Evolutionary conservation across 2,113 vertebrate genomes (phyloP), one percentile per base, ranked within the genome.

Genomic region (Chaetura pelagica): DNA sequence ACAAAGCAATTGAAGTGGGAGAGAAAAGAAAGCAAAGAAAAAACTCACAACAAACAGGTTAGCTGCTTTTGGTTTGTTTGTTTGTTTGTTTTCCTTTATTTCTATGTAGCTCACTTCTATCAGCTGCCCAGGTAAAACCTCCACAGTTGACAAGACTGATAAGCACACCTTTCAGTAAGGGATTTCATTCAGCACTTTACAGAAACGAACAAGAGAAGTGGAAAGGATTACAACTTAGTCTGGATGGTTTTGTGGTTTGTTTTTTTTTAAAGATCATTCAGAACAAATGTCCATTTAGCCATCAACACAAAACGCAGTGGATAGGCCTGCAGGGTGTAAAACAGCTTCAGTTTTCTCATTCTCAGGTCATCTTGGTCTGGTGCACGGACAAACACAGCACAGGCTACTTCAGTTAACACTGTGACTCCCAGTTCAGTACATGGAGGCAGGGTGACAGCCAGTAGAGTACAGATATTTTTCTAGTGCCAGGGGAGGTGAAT

Each of bases 401-500:
- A 18, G 32, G 26, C 15, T 58, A 9, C 26, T 74, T 84, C 18
- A 55, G 3, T 76, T 75, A 49, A 55, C 35, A 6, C 21, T 11
- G 21, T 54, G 46, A 62, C 27, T 71, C 52, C 10, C 20, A 21
- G 42, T 55, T 62, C n/a, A 54, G 35, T 42, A 20, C 7, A 18
- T 15, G 40, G 9, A 21, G 0, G 0, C 40, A 66, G 42, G 29
- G 7, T 55, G 66, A 34, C 4, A 9, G 15, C 10, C 3, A 0
- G 21, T 15, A 38, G 10, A 48, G 8, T 12, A 23, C 6, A 44
- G 35, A 12, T 52, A 16, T 35, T 76, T 91, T 72, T 34, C 14
- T 58, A 58, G 34, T 48, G 57, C 54, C 40, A 19, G 10, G 35
- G 23, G 23, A 68, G 15, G 7, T 9, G 16, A 67, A 57, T 34